phyloP scores from a whole-genome alignment of 2,888 invertebrate genomes.

The Corbicula japonica region DNA sequence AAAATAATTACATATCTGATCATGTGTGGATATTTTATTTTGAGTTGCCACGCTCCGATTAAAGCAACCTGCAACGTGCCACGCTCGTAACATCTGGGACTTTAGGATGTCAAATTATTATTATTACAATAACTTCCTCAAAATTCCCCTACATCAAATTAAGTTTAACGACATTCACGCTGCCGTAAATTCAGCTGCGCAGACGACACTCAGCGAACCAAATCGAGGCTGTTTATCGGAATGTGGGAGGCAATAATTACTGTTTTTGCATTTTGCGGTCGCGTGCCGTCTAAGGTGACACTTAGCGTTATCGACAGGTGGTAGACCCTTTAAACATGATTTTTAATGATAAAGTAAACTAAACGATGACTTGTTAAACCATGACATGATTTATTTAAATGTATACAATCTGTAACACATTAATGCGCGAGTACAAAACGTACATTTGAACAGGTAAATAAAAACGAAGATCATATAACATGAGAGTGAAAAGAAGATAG shows the following conservation, averaged over 20 bases:
- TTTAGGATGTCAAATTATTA: conserved; percentile 57
- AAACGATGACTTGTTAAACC: conserved; percentile 23
- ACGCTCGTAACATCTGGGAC: conserved; percentile 59
- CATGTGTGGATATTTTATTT: too few relatives aligned
- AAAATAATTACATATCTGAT: too few relatives aligned
- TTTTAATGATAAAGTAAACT: conserved; percentile 6
- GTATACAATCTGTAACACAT: conserved; percentile 8
- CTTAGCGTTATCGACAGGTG: conserved; percentile 60
- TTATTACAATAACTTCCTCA: conserved; percentile 53
- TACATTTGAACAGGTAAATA: too few relatives aligned
- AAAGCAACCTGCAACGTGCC: conserved; percentile 30
- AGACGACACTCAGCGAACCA: conserved; percentile 37
- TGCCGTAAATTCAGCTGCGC: conserved; percentile 9
- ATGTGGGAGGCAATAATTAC: conserved; percentile 28
- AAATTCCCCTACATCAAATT: conserved; percentile 24
- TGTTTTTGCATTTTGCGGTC: conserved; percentile 40
- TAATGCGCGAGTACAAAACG: conserved; percentile 28
- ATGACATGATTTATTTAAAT: conserved; percentile 26
- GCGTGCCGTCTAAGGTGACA: conserved; percentile 67
- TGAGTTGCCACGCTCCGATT: conserved; percentile 48
- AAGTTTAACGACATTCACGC: conserved; percentile 33
- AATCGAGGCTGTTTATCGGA: conserved; percentile 30
- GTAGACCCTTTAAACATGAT: conserved; percentile 10
- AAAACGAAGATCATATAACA: too few relatives aligned
- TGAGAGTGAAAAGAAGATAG: too few relatives aligned